A percentile compares a stretch with the other conserved stretches of the same genome.
Conservation (phyloP, 2,113 vertebrate species). For the Rostratula benghalensis region DNA sequence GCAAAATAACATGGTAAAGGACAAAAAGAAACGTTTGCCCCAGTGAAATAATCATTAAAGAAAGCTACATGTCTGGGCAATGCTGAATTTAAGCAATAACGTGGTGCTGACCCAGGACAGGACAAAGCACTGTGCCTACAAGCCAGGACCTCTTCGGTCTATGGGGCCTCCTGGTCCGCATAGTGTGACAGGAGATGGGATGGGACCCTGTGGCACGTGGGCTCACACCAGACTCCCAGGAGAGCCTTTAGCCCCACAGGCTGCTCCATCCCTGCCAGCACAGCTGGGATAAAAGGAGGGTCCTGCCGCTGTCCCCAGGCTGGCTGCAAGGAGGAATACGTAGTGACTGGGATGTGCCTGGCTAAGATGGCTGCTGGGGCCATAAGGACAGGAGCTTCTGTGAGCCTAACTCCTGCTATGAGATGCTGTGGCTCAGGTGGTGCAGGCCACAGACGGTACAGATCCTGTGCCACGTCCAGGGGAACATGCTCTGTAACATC, state of each 20-base stretch:
- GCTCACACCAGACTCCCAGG: rapidly evolving
- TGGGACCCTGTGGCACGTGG: rapidly evolving
- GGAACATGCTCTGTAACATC: not conserved
- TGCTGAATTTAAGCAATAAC: not conserved
- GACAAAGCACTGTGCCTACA: not conserved
- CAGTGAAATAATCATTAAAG: not conserved
- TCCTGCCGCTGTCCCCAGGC: rapidly evolving
- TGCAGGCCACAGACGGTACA: not conserved
- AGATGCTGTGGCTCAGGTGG: not conserved
- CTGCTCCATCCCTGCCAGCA: not conserved
- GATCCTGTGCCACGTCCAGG: not conserved
- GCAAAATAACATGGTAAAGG: not conserved
- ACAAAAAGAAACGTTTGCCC: not conserved
- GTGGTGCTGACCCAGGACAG: not conserved
- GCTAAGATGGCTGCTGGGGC: not conserved
- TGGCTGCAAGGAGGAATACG: rapidly evolving
- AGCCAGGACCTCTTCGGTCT: rapidly evolving
- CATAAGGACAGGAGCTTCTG: not conserved
- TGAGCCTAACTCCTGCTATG: not conserved
- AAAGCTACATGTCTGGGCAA: not conserved
- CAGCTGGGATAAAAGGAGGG: not conserved
- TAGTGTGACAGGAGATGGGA: not conserved
- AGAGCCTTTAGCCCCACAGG: rapidly evolving
- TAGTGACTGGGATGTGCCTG: not conserved
- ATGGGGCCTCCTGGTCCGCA: not conserved